Evolutionary conservation across 1,140 invertebrate genomes (phyloP).

Genomic region (Lysiphlebus fabarum): DNA sequence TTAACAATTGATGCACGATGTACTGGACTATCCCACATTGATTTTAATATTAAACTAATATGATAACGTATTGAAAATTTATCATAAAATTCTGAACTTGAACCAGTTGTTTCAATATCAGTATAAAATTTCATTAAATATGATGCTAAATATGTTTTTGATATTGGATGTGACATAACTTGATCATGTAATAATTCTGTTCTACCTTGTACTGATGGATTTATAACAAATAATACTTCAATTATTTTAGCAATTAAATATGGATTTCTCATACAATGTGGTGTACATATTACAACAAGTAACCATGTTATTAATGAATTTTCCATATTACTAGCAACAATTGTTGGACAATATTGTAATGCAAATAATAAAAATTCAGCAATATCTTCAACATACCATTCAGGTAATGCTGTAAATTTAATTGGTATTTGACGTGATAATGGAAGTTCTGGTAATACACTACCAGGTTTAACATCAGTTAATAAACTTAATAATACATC

Average conservation of each 20-base stretch:
- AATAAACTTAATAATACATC: slow-evolving; percentile 71
- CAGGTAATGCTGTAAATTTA: slow-evolving; percentile 84
- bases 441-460: slow-evolving; percentile 55
- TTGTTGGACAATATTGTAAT: slow-evolving; percentile 76
- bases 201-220: slow-evolving; percentile 70
- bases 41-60: slow-evolving; percentile 93
- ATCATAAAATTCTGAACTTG: slow-evolving; percentile 97
- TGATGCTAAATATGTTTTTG: slow-evolving; percentile 76
- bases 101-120: slow-evolving; percentile 95
- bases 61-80: slow-evolving; percentile 98
- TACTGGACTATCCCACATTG: slow-evolving; percentile 73
- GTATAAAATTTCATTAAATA: slow-evolving; percentile 97
- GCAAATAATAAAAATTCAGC: slow-evolving; percentile 91
- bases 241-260: slow-evolving; percentile 93
- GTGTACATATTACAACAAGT: slow-evolving; percentile 83
- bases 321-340: slow-evolving; percentile 75
- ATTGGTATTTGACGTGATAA: slow-evolving; percentile 62
- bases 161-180: slow-evolving; percentile 83
- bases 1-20: slow-evolving; percentile 73
- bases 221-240: slow-evolving; percentile 91
- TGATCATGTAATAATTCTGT: slow-evolving; percentile 61
- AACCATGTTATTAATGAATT: slow-evolving; percentile 84
- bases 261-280: slow-evolving; percentile 90
- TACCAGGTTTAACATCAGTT: slow-evolving; percentile 51
- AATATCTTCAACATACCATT: slow-evolving; percentile 96